These are phyloP conservation scores for Cheilosia soror DNA, from an alignment of 2,888 invertebrate genomes.

Conservation along the genomic window DNA sequence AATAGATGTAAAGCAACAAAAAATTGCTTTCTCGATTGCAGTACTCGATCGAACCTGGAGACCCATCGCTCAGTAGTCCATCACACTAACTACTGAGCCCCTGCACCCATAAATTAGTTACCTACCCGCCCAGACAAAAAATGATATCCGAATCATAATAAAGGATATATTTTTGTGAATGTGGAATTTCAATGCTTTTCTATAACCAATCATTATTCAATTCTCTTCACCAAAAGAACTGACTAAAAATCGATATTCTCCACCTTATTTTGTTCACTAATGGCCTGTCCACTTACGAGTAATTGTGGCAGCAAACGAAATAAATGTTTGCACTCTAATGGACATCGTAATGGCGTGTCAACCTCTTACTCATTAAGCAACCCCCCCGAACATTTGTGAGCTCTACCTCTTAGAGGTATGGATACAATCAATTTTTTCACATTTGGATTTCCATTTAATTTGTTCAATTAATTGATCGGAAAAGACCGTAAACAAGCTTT, in stretches of 20 bases:
- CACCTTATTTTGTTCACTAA: slow-evolving; percentile 24
- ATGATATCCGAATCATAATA: too few species aligned
- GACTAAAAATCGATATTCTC: slow-evolving; percentile 24
- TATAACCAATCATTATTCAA: slow-evolving; percentile 6
- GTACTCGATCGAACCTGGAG: too few species aligned
- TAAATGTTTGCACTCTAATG: slow-evolving; percentile 29
- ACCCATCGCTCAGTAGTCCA: too few species aligned
- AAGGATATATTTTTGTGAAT: background rate
- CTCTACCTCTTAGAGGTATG: background rate
- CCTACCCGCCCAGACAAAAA: too few species aligned
- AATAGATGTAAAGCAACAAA: too few species aligned
- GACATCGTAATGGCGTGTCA: slow-evolving; percentile 26
- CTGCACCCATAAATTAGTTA: too few species aligned
- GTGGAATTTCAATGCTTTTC: background rate
- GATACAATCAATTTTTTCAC: background rate
- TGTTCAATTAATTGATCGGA: slow-evolving; percentile 40
- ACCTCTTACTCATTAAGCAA: slow-evolving; percentile 23
- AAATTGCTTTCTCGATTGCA: too few species aligned
- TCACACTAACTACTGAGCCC: too few species aligned
- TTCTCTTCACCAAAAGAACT: background rate
- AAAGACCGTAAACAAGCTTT: slow-evolving; percentile 10
- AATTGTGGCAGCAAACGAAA: slow-evolving; percentile 12
- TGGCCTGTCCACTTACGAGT: slow-evolving; percentile 44
- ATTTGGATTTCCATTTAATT: slow-evolving; percentile 13
- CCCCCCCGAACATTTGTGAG: slow-evolving; percentile 3